Conservation (phyloP, 2,888 invertebrate species). For the Lasioglossum pauxillum region DNA sequence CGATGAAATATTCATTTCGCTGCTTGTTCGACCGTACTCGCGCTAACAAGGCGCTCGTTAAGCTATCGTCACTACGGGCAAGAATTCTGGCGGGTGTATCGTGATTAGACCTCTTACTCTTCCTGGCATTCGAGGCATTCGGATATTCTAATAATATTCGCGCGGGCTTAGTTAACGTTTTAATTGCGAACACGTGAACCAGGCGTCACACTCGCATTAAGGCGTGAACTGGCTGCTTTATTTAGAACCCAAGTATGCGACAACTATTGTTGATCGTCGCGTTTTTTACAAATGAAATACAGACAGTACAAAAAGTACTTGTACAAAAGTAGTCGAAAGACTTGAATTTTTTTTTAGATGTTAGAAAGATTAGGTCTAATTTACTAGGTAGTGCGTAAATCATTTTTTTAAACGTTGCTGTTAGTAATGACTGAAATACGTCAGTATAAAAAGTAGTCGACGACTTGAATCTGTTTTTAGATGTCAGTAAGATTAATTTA, state of each 20-base stretch:
- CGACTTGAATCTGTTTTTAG: too few species aligned
- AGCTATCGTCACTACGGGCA: conserved; percentile 60
- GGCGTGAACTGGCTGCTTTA: not conserved
- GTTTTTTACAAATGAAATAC: not conserved
- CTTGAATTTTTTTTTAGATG: too few species aligned
- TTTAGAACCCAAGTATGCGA: not conserved
- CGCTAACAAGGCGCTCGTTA: conserved; percentile 71
- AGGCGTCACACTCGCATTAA: not conserved
- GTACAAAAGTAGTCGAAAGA: too few species aligned
- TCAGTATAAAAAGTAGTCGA: too few species aligned
- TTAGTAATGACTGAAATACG: not conserved
- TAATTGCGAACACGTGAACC: conserved; percentile 54
- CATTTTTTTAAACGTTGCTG: too few species aligned
- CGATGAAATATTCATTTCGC: conserved; percentile 71
- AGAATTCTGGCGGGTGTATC: conserved; percentile 56
- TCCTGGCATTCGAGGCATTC: conserved; percentile 53
- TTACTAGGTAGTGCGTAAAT: too few species aligned
- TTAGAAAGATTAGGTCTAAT: too few species aligned
- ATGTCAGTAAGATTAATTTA: too few species aligned
- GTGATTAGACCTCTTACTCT: conserved; percentile 57
- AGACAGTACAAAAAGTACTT: too few species aligned
- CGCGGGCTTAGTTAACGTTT: conserved; percentile 47
- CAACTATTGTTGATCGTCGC: not conserved
- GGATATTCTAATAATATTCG: conserved; percentile 59
- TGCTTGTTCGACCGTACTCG: conserved; percentile 65